These are phyloP conservation scores for Enteromius mattozi DNA, from an alignment of 2,797 vertebrate species.

Conservation along the genomic window DNA sequence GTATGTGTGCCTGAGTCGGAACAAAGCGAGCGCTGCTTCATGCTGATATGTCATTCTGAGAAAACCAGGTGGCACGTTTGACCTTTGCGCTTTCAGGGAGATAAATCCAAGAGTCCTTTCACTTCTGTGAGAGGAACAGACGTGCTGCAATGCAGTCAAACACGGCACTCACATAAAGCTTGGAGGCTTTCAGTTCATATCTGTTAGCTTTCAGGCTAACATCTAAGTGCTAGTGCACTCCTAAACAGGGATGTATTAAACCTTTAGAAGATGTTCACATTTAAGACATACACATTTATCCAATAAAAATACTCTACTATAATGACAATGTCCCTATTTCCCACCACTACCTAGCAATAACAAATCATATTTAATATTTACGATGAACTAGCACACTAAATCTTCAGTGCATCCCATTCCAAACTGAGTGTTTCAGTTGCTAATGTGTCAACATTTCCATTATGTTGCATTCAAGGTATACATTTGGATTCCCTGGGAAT, in stretches of 20 bases:
- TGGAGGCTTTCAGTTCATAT: neutral
- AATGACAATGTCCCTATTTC: neutral
- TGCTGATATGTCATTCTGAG: slow-evolving; percentile 30
- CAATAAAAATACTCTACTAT: neutral
- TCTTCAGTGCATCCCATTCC: neutral
- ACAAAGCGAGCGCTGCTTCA: slow-evolving; percentile 14
- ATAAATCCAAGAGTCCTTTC: slow-evolving; percentile 26
- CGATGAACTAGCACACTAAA: neutral
- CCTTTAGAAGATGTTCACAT: slow-evolving; percentile 3
- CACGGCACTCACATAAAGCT: neutral
- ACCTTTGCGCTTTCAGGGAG: slow-evolving; percentile 25
- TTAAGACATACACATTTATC: neutral
- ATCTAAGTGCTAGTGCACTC: neutral
- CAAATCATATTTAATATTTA: neutral
- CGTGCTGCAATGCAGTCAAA: slow-evolving; percentile 18
- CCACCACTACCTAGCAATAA: neutral
- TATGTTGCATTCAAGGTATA: neutral
- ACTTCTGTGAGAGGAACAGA: slow-evolving; percentile 7
- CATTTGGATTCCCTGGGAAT: neutral
- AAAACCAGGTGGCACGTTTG: slow-evolving; percentile 41
- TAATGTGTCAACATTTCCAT: neutral
- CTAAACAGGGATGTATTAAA: neutral
- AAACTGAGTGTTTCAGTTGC: neutral
- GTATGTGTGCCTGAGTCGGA: neutral
- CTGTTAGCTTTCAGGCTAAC: neutral